phyloP scores from a whole-genome alignment of 2,113 vertebrate genomes.

The Bubo scandiacus region DNA sequence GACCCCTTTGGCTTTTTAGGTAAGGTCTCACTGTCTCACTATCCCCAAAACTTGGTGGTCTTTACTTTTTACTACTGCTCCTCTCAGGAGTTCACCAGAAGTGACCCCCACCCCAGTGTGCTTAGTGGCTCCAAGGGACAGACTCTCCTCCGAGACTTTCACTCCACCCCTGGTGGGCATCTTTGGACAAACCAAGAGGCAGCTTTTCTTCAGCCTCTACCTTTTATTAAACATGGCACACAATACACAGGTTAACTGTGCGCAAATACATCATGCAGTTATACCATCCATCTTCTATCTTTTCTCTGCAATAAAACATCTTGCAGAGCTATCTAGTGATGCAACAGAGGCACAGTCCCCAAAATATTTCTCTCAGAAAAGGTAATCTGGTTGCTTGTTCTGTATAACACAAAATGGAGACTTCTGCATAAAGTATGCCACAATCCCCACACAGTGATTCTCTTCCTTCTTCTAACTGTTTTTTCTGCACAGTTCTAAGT shows the following conservation, averaged over 20 bases:
- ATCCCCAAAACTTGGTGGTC: not conserved
- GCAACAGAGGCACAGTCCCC: not conserved
- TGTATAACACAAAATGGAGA: not conserved
- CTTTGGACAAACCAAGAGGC: not conserved
- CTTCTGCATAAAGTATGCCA: not conserved
- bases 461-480: not conserved
- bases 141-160: not conserved
- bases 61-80: not conserved
- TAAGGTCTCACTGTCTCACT: not conserved
- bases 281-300: not conserved
- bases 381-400: not conserved
- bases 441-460: not conserved
- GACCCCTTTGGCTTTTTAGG: not conserved
- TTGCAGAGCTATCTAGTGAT: not conserved
- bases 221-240: not conserved
- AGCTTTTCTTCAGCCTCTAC: not conserved
- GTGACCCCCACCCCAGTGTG: not conserved
- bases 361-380: not conserved
- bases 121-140: not conserved
- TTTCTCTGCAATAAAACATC: not conserved
- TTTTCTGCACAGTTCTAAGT: not conserved
- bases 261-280: not conserved
- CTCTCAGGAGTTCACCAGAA: not conserved
- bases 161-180: rapidly evolving
- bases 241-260: not conserved